phyloP scores from a whole-genome alignment of 2,888 invertebrate genomes.

The Scaptomyza tumidula region DNA sequence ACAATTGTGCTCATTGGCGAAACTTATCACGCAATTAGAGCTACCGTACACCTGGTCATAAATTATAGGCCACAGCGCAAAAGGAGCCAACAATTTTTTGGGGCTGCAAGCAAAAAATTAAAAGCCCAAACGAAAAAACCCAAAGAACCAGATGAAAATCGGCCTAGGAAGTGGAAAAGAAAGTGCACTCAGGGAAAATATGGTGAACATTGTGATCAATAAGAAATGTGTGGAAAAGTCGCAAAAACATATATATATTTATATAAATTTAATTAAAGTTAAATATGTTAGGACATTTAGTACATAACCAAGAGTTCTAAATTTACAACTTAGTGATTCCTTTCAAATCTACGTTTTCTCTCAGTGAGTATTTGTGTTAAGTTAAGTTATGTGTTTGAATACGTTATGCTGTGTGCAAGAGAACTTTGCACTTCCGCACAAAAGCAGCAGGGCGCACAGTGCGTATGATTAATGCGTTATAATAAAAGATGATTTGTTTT shows the following conservation, averaged over 20 bases:
- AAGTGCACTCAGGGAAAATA: constrained; percentile 3
- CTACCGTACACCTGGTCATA: constrained; percentile 66
- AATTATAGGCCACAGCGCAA: constrained; percentile 63
- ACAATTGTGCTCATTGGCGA: constrained; percentile 59
- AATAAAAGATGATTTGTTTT: constrained; percentile 80
- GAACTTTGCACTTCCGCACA: constrained; percentile 67
- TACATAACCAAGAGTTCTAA: not conserved
- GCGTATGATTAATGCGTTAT: constrained; percentile 75
- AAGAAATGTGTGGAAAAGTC: too few species aligned
- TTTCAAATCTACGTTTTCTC: not conserved
- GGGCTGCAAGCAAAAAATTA: constrained; percentile 61
- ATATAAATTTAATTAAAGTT: too few species aligned
- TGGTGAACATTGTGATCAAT: too few species aligned
- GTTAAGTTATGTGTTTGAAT: constrained; percentile 33
- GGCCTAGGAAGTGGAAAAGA: constrained; percentile 8
- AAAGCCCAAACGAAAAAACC: constrained; percentile 43
- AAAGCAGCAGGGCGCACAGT: constrained; percentile 42
- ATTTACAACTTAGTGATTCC: too few species aligned
- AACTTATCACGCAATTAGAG: constrained; percentile 80
- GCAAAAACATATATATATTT: too few species aligned
- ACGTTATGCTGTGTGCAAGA: constrained; percentile 33
- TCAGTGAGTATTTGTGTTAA: constrained; percentile 23
- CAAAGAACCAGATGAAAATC: constrained; percentile 27
- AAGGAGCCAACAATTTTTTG: constrained; percentile 49
- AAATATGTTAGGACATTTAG: not conserved